Percentiles rank a stretch among this genome's conserved stretches.
These are phyloP conservation scores for Noctua comes DNA, from an alignment of 2,888 invertebrate genomes.

Conservation along the genomic window DNA sequence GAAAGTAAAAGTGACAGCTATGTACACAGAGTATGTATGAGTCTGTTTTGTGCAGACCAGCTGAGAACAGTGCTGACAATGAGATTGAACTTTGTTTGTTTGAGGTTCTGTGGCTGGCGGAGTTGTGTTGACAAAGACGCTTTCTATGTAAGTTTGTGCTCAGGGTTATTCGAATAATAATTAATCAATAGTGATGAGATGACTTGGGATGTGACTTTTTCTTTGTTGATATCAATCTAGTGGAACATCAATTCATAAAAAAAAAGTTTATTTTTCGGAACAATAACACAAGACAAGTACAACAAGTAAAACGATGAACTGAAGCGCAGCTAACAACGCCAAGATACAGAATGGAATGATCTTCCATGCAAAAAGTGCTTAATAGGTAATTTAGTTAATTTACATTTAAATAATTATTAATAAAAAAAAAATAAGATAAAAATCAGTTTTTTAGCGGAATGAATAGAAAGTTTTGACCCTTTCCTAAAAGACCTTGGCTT, in stretches of 20 bases:
- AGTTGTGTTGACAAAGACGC: not conserved
- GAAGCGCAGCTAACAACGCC: no score
- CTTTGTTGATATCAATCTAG: not conserved
- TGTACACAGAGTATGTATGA: conserved; percentile 38
- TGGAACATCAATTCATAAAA: no score
- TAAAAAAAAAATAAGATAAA: no score
- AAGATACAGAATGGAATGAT: no score
- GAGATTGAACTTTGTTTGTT: conserved; percentile 3
- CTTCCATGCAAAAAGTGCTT: no score
- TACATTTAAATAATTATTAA: no score
- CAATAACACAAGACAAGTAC: no score
- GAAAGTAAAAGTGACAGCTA: conserved; percentile 68
- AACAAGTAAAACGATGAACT: no score
- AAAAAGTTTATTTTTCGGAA: no score
- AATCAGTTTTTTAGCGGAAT: no score
- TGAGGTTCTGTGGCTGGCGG: not conserved
- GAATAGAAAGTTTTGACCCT: not conserved
- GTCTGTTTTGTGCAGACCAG: conserved; percentile 23
- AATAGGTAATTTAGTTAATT: no score
- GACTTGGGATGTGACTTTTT: not conserved
- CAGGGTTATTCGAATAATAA: not conserved
- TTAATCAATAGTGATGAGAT: not conserved
- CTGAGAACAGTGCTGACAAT: conserved; percentile 33
- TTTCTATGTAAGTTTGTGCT: conserved; percentile 2
- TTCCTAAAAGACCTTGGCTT: not conserved